Evolutionary conservation across 2,888 invertebrate species (phyloP).

Genomic region (Tetragonisca angustula): DNA sequence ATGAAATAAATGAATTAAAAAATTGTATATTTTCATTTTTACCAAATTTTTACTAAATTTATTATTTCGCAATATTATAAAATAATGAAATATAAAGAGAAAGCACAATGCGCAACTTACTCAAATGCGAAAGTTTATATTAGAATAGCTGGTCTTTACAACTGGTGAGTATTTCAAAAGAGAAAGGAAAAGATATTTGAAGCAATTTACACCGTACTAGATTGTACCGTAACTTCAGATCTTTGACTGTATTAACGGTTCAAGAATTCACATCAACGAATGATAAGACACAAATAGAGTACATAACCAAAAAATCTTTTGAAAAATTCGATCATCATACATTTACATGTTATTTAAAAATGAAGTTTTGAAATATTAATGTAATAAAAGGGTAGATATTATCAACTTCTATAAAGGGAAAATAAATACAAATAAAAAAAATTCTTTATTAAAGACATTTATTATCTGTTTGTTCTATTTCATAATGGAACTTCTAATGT

Average conservation of each 20-base stretch:
- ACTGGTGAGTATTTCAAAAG: slow-evolving; percentile 27
- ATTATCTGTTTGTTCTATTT: neutral
- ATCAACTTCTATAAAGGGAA: neutral
- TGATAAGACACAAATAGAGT: neutral
- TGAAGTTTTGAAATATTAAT: neutral
- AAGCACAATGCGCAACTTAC: slow-evolving; percentile 20
- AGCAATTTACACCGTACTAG: slow-evolving; percentile 7
- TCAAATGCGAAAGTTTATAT: slow-evolving; percentile 24
- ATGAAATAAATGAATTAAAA: slow-evolving; percentile 8
- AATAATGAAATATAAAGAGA: neutral
- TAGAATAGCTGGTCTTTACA: slow-evolving; percentile 32
- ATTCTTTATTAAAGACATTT: neutral
- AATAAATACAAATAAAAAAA: neutral
- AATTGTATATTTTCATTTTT: neutral
- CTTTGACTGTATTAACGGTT: slow-evolving; percentile 25
- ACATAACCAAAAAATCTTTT: slow-evolving; percentile 6
- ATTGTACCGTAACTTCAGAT: slow-evolving; percentile 8
- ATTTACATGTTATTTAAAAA: neutral
- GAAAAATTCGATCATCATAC: neutral
- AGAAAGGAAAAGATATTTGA: slow-evolving; percentile 50
- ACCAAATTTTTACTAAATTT: neutral
- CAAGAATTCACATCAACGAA: neutral
- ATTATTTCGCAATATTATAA: neutral
- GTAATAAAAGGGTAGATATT: neutral
- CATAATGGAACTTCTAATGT: neutral